Evolutionary conservation across 1,140 invertebrate species (phyloP), one percentile per base, ranked within the genome.

Genomic region (Euwallacea similis): DNA sequence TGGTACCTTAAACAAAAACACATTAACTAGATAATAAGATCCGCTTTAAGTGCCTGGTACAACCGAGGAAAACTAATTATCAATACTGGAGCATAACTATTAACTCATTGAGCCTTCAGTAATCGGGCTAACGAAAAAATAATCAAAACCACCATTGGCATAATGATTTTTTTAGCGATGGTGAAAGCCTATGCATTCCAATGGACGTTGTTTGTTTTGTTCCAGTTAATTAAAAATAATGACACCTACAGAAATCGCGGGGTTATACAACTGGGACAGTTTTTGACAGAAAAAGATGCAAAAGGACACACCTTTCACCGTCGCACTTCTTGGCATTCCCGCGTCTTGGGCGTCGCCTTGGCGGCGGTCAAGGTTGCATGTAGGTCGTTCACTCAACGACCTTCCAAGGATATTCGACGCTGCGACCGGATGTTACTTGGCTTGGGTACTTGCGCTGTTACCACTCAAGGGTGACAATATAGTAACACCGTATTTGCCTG

Each of bases 301-400:
- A 33, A 1, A 33, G 21, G 21, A 33, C 21, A 33, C 21, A 33
- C 4, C 21, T 33, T 2, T 33, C 21, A 33, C 21, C 1, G 21
- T 2, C 21, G 21, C 21, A 1, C 21, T 33, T 33, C 21, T 33
- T 33, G 21, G 21, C 21, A 33, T 33, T 33, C 21, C 21, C 21
- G 21, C 21, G 21, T 33, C 21, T 33, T 33, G 21, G 21, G 21
- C 21, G 16, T 56, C 60, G 60, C 50, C 46, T 33, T 61, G 66
- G 64, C 53, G 33, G 58, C 56, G 65, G 68, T 65, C 60, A 60
- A 67, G 55, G 69, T 62, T 66, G 64, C 54, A 15, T 10, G 66
- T 58, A 42, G 75, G 75, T 76, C 75, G 75, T 76, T 76, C 75
- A 76, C 75, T 75, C 64, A 54, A 69, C 75, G 73, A 76, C 75